Evolutionary conservation across 1,140 invertebrate species (phyloP).

Genomic region (Archivesica marissinica): DNA sequence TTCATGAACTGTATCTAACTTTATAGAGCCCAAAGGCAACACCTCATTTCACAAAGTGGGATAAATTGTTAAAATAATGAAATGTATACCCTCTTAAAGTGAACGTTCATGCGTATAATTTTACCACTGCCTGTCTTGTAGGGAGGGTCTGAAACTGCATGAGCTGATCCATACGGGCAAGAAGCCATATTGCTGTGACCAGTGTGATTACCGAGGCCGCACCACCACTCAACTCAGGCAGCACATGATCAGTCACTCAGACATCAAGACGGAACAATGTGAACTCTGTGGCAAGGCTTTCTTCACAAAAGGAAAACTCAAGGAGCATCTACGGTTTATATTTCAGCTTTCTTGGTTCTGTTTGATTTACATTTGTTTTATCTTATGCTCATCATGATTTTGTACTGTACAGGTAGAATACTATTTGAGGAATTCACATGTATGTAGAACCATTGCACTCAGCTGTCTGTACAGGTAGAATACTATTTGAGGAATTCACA

Average conservation of each 20-base stretch:
- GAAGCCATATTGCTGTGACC: conserved; percentile 1
- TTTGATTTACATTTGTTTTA: too few relatives aligned
- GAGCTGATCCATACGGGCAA: neutral
- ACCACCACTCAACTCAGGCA: conserved; percentile 9
- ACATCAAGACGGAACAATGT: conserved; percentile 33
- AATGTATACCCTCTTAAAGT: neutral
- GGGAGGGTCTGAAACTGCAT: conserved; percentile 21
- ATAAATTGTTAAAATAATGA: neutral
- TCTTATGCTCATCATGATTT: too few relatives aligned
- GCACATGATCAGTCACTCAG: conserved; percentile 10
- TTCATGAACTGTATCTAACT: neutral
- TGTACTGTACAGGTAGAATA: too few relatives aligned
- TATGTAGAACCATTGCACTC: too few relatives aligned
- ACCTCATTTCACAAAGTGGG: neutral
- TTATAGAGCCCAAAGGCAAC: neutral
- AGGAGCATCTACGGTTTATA: conserved; percentile 5
- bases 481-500: too few relatives aligned
- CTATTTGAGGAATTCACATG: too few relatives aligned
- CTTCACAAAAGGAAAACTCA: conserved; percentile 29
- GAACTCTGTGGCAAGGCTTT: conserved; percentile 37
- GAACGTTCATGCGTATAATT: neutral
- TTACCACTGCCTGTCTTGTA: neutral
- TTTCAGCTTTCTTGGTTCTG: too few relatives aligned
- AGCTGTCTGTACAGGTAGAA: too few relatives aligned
- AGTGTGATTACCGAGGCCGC: conserved; percentile 25